A percentile compares a stretch with the other conserved stretches of the same genome.
These are phyloP conservation scores for Odontomyia ornata DNA, from an alignment of 2,888 invertebrate species.

Conservation along the genomic window DNA sequence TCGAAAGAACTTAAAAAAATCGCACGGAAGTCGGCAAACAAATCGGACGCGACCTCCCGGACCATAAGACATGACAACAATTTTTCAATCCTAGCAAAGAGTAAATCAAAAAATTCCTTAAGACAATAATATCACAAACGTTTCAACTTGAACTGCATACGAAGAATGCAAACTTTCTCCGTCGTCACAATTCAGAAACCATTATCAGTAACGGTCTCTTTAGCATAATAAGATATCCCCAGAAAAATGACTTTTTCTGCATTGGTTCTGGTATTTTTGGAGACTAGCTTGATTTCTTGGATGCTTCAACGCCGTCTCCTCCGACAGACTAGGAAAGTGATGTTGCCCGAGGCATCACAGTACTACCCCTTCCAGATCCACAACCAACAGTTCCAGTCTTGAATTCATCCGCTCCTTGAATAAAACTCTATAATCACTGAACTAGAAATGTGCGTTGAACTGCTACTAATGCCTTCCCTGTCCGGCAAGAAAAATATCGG, in stretches of 20 bases:
- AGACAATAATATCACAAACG: not conserved
- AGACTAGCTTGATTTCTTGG: not conserved
- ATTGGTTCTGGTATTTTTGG: not conserved
- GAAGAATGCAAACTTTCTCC: constrained; percentile 2
- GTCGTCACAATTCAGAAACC: not conserved
- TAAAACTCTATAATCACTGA: constrained; percentile 28
- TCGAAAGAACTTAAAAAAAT: too few relatives aligned
- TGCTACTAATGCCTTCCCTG: constrained; percentile 38
- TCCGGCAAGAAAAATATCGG: constrained; percentile 27
- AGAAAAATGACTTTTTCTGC: not conserved
- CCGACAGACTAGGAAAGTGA: too few relatives aligned
- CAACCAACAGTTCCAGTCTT: not conserved
- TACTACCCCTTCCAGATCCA: not conserved
- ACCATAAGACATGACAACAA: too few relatives aligned
- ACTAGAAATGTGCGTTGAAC: constrained; percentile 39
- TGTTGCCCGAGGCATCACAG: too few relatives aligned
- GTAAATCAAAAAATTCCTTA: not conserved
- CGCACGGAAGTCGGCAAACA: too few relatives aligned
- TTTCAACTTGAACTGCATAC: not conserved
- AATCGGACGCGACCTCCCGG: too few relatives aligned
- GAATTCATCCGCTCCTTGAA: not conserved
- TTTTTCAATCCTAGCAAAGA: not conserved
- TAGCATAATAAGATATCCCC: not conserved
- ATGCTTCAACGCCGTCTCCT: not conserved
- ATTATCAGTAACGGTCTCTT: constrained; percentile 4